Base-by-base conservation (phyloP, 1,140 invertebrate genomes). In the Druon quercuslanigerum region DNA sequence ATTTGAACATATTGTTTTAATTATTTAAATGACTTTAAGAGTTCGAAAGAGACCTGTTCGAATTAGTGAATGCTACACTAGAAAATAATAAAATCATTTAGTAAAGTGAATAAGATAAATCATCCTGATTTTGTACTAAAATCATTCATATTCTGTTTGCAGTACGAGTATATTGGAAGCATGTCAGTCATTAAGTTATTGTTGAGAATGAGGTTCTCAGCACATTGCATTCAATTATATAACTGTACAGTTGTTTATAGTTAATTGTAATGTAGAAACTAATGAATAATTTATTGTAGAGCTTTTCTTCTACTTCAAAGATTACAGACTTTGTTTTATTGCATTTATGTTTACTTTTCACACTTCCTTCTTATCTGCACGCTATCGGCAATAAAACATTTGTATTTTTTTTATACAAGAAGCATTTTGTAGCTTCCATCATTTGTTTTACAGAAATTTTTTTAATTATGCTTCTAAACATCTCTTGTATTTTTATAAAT, bases 141-240 rank as follows among this genome's bases (percentile, higher is more conserved):
- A 40, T 66, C 57, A 66, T 40, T 25, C 3, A 66, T 5, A 40
- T 16, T 54, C 1, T 66, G 25, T 66, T 40, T 7, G 40, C 57
- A 40, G 40, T 25, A 56, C 5, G 25, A 66, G 40, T 40, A 20
- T 66, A 66, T 66, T 66, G 12, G 46, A 66, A 66, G 40, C 57
- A 66, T 66, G 57, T 66, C 57, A 66, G 46, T n/a, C 40, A 33
- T 66, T 33, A 66, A 46, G 40, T 25, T 46, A 66, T 40, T 13
- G 20, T 40, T 66, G 25, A 66, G 57, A 66, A 66, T 66, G 57
- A 66, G 57, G 25, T 66, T 66, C 60, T 66, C 60, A 66, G 13
- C 33, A 40, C 25, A 33, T 66, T 40, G 14, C 6, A 66, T 33
- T 33, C n/a, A 66, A 20, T 40, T 40, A 40, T n/a, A 66, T 33